A percentile compares a stretch with the other conserved stretches of the same genome.
phyloP scores from a whole-genome alignment of 2,113 vertebrate species.

The Microcebus murinus region DNA sequence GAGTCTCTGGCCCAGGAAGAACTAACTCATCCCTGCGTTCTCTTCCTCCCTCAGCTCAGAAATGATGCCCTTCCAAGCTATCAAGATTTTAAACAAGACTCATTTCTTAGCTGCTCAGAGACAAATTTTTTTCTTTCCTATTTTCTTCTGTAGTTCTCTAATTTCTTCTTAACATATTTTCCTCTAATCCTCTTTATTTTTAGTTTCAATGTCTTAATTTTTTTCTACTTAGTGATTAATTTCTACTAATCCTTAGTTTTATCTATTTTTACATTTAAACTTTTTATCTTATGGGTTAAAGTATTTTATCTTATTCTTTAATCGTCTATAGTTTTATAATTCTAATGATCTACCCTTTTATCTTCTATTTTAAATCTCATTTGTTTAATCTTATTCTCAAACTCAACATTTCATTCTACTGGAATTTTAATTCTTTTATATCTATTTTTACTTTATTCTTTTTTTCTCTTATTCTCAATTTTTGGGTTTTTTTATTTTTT shows the following conservation, averaged over 20 bases:
- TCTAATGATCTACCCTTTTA: constrained; percentile 66
- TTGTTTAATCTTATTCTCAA: constrained; percentile 64
- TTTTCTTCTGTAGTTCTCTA: constrained; percentile 39
- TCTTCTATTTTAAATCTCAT: constrained; percentile 64
- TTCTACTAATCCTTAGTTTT: constrained; percentile 63
- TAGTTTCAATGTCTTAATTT: constrained; percentile 72
- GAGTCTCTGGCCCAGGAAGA: background rate
- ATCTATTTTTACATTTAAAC: constrained; percentile 69
- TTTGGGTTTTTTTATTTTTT: background rate
- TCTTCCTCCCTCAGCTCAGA: background rate
- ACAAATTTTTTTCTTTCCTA: background rate
- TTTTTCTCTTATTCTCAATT: background rate
- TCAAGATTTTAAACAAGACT: background rate
- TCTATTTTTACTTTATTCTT: background rate
- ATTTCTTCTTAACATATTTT: constrained; percentile 57
- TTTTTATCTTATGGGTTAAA: constrained; percentile 62
- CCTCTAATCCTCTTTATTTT: constrained; percentile 59
- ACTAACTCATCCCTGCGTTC: background rate
- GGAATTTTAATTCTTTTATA: constrained; percentile 46
- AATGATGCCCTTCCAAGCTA: background rate
- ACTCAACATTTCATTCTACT: constrained; percentile 50
- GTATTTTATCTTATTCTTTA: constrained; percentile 68
- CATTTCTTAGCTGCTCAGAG: constrained; percentile 26
- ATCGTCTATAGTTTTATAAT: constrained; percentile 58
- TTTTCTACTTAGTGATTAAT: constrained; percentile 67